Evolutionary conservation across 2,797 vertebrate genomes (phyloP).

Genomic region (Okamejei kenojei): DNA sequence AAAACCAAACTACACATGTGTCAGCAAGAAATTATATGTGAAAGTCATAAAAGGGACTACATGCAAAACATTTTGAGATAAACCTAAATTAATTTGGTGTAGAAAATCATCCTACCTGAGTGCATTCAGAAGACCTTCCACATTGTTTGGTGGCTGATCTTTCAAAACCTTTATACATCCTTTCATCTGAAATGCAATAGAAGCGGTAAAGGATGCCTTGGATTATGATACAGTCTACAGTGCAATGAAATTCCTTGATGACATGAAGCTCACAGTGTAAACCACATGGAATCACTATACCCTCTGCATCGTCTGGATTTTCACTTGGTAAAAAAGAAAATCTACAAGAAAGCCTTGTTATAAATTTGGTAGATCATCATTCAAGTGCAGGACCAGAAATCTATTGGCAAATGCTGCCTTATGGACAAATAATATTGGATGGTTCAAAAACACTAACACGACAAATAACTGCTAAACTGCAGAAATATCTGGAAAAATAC

Average conservation of each 20-base stretch:
- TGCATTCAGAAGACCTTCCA: conserved; percentile 92
- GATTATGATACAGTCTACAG: background rate
- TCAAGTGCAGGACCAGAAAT: background rate
- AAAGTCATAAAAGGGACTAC: background rate
- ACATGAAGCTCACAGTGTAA: background rate
- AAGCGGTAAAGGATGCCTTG: background rate
- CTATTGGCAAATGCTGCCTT: background rate
- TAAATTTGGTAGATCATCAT: background rate
- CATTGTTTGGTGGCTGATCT: conserved; percentile 89
- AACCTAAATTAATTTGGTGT: background rate
- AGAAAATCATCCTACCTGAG: conserved; percentile 73
- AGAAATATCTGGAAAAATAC: background rate
- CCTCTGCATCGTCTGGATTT: background rate
- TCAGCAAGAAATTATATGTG: background rate
- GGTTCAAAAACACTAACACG: background rate
- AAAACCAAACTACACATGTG: background rate
- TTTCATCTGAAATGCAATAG: conserved; percentile 68
- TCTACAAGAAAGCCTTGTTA: background rate
- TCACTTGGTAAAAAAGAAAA: background rate
- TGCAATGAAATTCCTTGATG: background rate
- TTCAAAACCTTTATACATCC: conserved; percentile 88
- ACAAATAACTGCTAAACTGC: background rate
- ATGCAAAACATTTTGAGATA: background rate
- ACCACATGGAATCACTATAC: background rate
- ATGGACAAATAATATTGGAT: background rate